A percentile compares a stretch with the other conserved stretches of the same genome.
Conservation (phyloP, 2,113 vertebrate species). For the Ramphastos sulfuratus region DNA sequence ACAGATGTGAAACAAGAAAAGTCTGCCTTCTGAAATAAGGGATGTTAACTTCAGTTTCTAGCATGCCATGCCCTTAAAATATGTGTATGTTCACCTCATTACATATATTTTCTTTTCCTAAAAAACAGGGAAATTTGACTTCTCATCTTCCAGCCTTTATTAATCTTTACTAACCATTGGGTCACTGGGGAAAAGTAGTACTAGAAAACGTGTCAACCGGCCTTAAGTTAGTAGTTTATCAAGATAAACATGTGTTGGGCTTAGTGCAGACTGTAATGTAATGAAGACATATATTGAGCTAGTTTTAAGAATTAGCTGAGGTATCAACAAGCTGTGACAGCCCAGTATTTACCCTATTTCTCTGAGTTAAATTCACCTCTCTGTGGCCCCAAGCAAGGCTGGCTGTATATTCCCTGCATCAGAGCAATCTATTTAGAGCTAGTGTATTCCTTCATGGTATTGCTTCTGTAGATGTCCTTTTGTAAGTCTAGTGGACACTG, state of each 20-base stretch:
- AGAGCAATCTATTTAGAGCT: neutral
- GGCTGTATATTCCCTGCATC: rapidly evolving
- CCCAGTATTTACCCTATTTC: neutral
- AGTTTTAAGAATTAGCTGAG: neutral
- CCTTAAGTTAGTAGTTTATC: neutral
- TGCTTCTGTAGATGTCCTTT: neutral
- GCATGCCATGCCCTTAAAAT: neutral
- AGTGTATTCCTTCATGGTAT: neutral
- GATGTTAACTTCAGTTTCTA: neutral
- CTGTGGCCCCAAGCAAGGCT: neutral
- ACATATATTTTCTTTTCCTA: neutral
- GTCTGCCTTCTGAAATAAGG: neutral
- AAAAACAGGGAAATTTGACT: neutral
- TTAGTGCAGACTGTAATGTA: neutral
- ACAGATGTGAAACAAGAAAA: neutral
- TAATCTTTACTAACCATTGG: neutral
- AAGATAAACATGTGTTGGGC: neutral
- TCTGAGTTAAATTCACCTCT: neutral
- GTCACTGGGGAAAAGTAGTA: neutral
- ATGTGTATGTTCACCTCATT: neutral
- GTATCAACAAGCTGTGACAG: neutral
- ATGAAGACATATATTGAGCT: neutral
- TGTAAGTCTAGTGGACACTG: neutral
- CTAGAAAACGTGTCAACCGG: neutral
- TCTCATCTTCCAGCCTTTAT: neutral